Base-by-base conservation (phyloP, 2,888 invertebrate genomes). In the Cordylochernes scorpioides region DNA sequence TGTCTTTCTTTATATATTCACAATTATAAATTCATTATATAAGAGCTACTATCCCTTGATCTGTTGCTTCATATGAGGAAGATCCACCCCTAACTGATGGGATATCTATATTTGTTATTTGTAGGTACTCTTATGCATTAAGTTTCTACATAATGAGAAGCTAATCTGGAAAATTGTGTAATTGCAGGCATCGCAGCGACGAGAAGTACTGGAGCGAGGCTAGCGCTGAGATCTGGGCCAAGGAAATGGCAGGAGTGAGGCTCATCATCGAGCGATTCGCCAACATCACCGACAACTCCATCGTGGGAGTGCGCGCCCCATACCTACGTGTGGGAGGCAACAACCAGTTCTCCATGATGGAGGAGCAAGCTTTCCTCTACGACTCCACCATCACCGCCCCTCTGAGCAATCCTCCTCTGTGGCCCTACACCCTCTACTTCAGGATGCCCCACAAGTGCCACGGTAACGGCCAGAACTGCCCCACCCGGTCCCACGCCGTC, bases 391-490 rank as follows among this genome's bases (percentile, higher is more conserved):
- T 88, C 48, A 80, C 80, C 2, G 82, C 82, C 15, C 74, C 80
- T 1, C 61, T 80, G 31, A 65, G 71, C 18, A 70, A 80, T 27
- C 78, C 80, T 15, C 84, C 84, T 28, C 75, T 80, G 51, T 91
- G 88, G 88, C 91, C 91, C 1, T 91, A 88, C 60, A 88, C 88
- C 3, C 59, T 91, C 15, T 80, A 88, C 61, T 86, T 80, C 68
- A 67, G 80, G 38, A 80, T 86, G 75, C 80, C 84, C 1, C 84
- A 86, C 59, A 80, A 75, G 30, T 43, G 43, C 18, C 43, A 43
- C 32, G 44, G 44, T 7, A 84, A 84, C 51, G 78, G 78, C 10
- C 78, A 78, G 50, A 82, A 82, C 53, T 84, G 84, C 48, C 84
- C 84, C 14, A 49, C 68, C 67, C 78, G 40, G 26, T 74, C 74